These are phyloP conservation scores for Orthosia cruda DNA, from an alignment of 2,888 invertebrate genomes.

Conservation along the genomic window DNA sequence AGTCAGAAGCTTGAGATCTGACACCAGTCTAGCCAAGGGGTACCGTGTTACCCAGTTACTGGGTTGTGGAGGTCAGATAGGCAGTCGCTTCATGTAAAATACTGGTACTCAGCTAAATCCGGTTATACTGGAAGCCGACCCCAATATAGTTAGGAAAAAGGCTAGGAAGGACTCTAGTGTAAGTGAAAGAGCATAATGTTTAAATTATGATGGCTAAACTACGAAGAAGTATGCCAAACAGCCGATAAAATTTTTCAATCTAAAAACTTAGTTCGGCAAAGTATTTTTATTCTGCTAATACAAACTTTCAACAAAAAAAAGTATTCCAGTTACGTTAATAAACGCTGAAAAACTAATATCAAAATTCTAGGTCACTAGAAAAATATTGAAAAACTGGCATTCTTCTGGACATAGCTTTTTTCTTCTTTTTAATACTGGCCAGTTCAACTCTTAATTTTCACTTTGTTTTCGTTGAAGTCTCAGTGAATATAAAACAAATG, in stretches of 20 bases:
- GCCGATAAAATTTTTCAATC: background rate
- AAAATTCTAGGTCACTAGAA: background rate
- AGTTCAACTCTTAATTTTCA: background rate
- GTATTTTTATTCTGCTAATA: background rate
- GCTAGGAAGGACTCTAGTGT: no score
- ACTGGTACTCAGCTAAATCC: no score
- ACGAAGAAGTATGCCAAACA: background rate
- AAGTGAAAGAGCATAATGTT: no score
- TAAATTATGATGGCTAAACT: no score
- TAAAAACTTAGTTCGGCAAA: background rate
- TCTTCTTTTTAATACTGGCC: background rate
- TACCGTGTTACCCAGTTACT: no score
- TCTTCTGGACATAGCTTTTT: conserved; percentile 2
- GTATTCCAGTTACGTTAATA: background rate
- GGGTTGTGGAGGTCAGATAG: no score
- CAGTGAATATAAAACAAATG: conserved; percentile 43
- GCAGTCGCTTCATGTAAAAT: no score
- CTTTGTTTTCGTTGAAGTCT: conserved; percentile 23
- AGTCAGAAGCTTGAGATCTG: no score
- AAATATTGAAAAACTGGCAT: conserved; percentile 19
- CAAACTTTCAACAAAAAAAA: background rate
- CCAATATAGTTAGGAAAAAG: no score
- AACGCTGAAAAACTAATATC: conserved; percentile 29
- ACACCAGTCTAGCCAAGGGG: no score
- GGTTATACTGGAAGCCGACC: no score